Base-by-base conservation (phyloP, 2,888 invertebrate genomes). In the Sphecodes monilicornis region DNA sequence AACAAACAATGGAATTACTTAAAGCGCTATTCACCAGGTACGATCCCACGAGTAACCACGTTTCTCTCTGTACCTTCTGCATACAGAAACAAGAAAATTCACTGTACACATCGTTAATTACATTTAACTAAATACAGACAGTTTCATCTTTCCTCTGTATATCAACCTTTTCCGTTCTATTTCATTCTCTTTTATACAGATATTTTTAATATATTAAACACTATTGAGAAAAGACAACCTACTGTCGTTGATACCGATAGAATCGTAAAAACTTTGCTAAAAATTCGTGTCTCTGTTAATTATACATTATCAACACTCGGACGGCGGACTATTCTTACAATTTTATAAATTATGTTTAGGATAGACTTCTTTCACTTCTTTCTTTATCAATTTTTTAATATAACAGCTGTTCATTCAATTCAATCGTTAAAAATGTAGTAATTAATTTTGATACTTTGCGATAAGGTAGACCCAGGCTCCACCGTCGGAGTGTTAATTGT, bases 41-140 rank as follows among this genome's bases (percentile, higher is more conserved):
- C 54, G 54, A 77, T 71, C 57, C 16, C 39, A 76, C 50, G 16
- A 60, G 26, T n/a, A 32, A 80, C 76, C 70, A 68, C 78, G 46
- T 79, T 84, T 83, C 66, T 76, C 75, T 76, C 71, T 82, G 79
- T 88, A 83, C 68, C 77, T 73, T 70, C 72, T 70, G 54, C 54
- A 39, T 78, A 83, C 69, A 50, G 64, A 78, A 69, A 39, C 18
- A 8, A 54, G 54, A 54, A 57, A 80, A 72, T 72, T 82, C 85
- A 85, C 82, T 86, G 85, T 85, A 82, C 82, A 86, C 83, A 83
- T 87, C 86, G 76, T 90, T 87, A 76, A 84, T 84, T 85, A 78
- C 64, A 79, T 66, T n/a, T 36, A 66, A 66, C 32, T 36, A 66
- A 89, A 83, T 90, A 89, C 87, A 83, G 78, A 78, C 71, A 85